Evolutionary conservation across 2,797 vertebrate species (phyloP).

Genomic region (Coccyzus lansbergi): DNA sequence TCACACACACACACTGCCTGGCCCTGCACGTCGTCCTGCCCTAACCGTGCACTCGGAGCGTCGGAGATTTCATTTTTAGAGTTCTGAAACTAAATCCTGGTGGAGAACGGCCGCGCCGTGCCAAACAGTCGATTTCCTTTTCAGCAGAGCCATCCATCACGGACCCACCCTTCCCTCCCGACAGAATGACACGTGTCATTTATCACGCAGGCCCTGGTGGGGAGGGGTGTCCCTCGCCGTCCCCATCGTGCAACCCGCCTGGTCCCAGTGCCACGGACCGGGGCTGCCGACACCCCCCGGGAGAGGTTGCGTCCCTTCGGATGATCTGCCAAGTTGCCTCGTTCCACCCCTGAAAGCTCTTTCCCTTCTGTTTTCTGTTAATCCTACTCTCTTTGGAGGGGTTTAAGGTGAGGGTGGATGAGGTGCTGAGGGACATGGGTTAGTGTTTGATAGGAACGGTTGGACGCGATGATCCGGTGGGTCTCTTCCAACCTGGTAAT

Average conservation of each 20-base stretch:
- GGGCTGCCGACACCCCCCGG: conserved; percentile 44
- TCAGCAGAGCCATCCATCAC: conserved; percentile 97
- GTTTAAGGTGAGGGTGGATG: no score
- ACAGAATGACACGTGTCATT: conserved; percentile 99
- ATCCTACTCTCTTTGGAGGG: background rate
- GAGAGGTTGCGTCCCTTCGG: conserved; percentile 1
- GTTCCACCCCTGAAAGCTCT: background rate
- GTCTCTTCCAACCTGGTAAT: no score
- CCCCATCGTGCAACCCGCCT: conserved; percentile 14
- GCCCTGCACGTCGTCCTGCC: conserved; percentile 69
- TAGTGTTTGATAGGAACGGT: no score
- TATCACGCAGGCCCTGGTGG: conserved; percentile 93
- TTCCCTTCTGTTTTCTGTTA: background rate
- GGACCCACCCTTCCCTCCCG: conserved; percentile 95
- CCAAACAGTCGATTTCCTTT: conserved; percentile 99
- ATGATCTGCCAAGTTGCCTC: conserved; percentile 5
- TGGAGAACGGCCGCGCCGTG: conserved; percentile 90
- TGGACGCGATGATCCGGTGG: no score
- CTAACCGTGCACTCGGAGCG: conserved; percentile 76
- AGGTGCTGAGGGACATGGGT: no score
- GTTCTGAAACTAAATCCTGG: conserved; percentile 95
- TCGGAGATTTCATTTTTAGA: conserved; percentile 86
- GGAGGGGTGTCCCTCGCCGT: conserved; percentile 17
- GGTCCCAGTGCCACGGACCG: background rate
- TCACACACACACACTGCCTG: conserved; percentile 10